These are phyloP conservation scores for Sarcophaga subvicina DNA, from an alignment of 2,888 invertebrate genomes.

Conservation along the genomic window DNA sequence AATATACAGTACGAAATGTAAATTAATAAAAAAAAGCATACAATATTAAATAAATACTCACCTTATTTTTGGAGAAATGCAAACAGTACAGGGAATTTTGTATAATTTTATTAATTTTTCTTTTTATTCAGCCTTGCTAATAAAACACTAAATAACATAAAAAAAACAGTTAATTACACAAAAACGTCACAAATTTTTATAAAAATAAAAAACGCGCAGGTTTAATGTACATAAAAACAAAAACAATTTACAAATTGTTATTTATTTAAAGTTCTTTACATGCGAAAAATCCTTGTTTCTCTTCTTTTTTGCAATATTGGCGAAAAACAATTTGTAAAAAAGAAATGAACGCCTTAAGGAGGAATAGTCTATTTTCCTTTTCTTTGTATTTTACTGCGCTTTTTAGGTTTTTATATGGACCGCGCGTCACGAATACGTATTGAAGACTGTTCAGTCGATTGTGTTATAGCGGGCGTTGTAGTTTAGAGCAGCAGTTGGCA, in stretches of 20 bases:
- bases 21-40: not conserved
- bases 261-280: not conserved
- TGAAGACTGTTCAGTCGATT: slow-evolving; percentile 78
- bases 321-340: not conserved
- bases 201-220: not conserved
- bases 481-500: slow-evolving; percentile 63
- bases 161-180: slow-evolving; percentile 1
- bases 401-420: slow-evolving; percentile 67
- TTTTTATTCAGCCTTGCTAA: slow-evolving; percentile 6
- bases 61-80: slow-evolving; percentile 33
- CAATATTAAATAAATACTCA: slow-evolving; percentile 36
- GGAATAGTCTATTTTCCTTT: slow-evolving; percentile 33
- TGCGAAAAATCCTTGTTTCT: slow-evolving; percentile 31
- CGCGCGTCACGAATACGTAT: slow-evolving; percentile 76
- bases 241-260: not conserved
- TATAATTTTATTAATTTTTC: not conserved
- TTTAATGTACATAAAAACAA: not conserved
- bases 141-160: slow-evolving; percentile 14
- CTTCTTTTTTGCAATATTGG: not conserved
- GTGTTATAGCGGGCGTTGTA: slow-evolving; percentile 75
- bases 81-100: slow-evolving; percentile 3
- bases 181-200: slow-evolving; percentile 11
- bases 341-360: slow-evolving; percentile 1
- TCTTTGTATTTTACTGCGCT: slow-evolving; percentile 5
- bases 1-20: slow-evolving; percentile 19